Base-by-base conservation (phyloP, 2,113 vertebrate species). In the Hippocampus barbouri region DNA sequence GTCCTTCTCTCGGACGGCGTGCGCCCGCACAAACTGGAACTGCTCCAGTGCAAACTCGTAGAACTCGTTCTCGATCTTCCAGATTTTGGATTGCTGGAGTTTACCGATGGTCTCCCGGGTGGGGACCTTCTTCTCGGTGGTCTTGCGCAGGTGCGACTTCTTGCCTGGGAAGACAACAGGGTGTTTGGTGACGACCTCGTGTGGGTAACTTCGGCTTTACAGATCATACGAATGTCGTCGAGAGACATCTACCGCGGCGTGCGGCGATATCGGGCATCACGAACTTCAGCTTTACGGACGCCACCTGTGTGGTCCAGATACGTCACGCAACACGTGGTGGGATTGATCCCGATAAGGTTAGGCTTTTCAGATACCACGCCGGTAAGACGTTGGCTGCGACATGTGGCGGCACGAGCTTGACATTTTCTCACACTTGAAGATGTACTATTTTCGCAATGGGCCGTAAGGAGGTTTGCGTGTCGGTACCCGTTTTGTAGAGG, bases 31-130 rank as follows among this genome's bases (percentile, higher is more conserved):
- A 86, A 95, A 98, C 81, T 98, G 96, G 87, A 99, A 99, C 88
- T 99, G 96, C 89, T 98, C 97, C 18, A 98, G 91, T 0, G 97
- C 96, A 92, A 98, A 99, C 89, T 98, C 96, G 53, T 99, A 99
- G 91, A 99, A 99, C 92, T 98, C 97, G 0, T 98, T 98, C 85
- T 99, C 97, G 66, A 99, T 95, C 88, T 98, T 98, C 97, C 97
- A 99, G 88, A 98, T 94, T 90, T 95, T 92, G 1, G 97, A 99
- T 79, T 96, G 96, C 86, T 98, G 97, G 53, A 98, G 93, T 82
- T 95, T 97, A 77, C 94, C 89, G 76, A 96, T 96, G 40, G 96
- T 97, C 90, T 98, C 96, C 87, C 96, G 97, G 80, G 94, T 94
- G 61, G 95, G 96, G 63, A 96, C 92, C 80, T 98, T 99, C 92